These are phyloP conservation scores for Sprattus sprattus DNA, from an alignment of 2,113 vertebrate genomes.

Conservation along the genomic window DNA sequence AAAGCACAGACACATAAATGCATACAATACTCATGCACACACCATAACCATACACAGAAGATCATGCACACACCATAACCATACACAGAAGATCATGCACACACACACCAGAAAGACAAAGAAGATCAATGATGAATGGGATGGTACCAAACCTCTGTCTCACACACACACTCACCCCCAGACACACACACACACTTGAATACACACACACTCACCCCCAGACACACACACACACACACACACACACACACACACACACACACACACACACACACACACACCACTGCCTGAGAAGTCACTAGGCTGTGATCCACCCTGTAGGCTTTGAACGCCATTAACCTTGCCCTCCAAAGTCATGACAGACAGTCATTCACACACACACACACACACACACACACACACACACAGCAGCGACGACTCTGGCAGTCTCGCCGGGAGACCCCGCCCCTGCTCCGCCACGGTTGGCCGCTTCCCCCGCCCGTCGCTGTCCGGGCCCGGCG, in stretches of 20 bases:
- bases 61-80: neutral
- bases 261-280: neutral
- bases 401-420: constrained; percentile 18
- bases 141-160: neutral
- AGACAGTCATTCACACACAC: neutral
- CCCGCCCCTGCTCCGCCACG: constrained; percentile 36
- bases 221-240: neutral
- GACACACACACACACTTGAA: too few species aligned
- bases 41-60: neutral
- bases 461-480: constrained; percentile 48
- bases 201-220: neutral
- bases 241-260: neutral
- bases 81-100: neutral
- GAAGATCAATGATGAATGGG: too few species aligned
- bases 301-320: neutral
- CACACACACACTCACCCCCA: too few species aligned
- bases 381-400: neutral
- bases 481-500: constrained; percentile 18
- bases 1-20: neutral
- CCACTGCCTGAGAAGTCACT: neutral
- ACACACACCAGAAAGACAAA: neutral
- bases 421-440: constrained; percentile 30
- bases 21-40: neutral
- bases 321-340: constrained; percentile 1
- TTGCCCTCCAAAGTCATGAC: neutral